These are phyloP conservation scores for human DNA, from an alignment of 2,113 vertebrate species.

Conservation along the genomic window GRCh38 chr9:105383501-105384000, in stretches of 20 bases:
- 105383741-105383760: neutral
- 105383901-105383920: neutral
- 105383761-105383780: neutral
- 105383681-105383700: neutral
- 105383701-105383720: neutral
- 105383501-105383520: neutral
- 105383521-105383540: neutral
- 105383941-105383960: neutral
- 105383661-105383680: constrained; percentile 26
- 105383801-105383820: neutral
- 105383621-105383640: neutral
- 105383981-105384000: neutral
- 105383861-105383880: neutral
- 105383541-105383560: neutral
- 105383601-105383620: neutral
- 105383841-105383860: neutral
- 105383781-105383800: neutral
- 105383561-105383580: neutral
- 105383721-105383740: neutral
- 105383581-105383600: neutral
- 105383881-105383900: neutral
- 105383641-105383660: neutral
- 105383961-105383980: constrained; percentile 5
- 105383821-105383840: neutral
- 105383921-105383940: neutral